phyloP scores from a whole-genome alignment of 2,797 vertebrate genomes.

The Phataginus tetradactyla region DNA sequence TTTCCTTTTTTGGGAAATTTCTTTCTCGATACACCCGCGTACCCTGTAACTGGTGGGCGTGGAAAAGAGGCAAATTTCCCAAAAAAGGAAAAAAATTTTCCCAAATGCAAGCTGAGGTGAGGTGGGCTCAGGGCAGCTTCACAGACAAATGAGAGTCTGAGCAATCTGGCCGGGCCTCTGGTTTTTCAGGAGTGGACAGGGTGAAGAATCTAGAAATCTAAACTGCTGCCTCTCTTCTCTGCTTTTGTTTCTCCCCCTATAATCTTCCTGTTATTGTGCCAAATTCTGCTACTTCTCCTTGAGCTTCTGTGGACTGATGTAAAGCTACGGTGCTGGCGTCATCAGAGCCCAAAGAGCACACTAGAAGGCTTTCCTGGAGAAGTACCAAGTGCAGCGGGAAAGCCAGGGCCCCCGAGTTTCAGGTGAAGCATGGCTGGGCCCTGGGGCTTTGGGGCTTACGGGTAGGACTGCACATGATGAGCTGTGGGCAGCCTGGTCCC shows the following conservation, averaged over 20 bases:
- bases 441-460: fast-evolving
- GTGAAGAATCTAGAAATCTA: neutral
- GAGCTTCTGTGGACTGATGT: neutral
- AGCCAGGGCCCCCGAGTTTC: neutral
- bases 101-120: conserved; percentile 36
- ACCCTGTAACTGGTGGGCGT: conserved; percentile 64
- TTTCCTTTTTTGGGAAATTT: conserved; percentile 70
- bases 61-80: conserved; percentile 59
- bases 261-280: neutral
- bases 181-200: neutral
- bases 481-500: neutral
- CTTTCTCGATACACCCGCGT: conserved; percentile 55
- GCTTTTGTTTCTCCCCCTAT: neutral
- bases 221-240: neutral
- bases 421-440: neutral
- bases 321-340: neutral
- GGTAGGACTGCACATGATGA: too few relatives aligned
- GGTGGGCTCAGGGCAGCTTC: conserved; percentile 39
- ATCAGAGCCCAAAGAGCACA: neutral
- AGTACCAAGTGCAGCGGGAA: neutral
- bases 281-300: neutral
- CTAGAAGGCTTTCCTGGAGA: neutral
- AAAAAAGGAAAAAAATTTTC: conserved; percentile 71
- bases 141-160: conserved; percentile 6
- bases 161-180: neutral